Base-by-base conservation (phyloP, 2,888 invertebrate species). In the Steinernema carpocapsae region DNA sequence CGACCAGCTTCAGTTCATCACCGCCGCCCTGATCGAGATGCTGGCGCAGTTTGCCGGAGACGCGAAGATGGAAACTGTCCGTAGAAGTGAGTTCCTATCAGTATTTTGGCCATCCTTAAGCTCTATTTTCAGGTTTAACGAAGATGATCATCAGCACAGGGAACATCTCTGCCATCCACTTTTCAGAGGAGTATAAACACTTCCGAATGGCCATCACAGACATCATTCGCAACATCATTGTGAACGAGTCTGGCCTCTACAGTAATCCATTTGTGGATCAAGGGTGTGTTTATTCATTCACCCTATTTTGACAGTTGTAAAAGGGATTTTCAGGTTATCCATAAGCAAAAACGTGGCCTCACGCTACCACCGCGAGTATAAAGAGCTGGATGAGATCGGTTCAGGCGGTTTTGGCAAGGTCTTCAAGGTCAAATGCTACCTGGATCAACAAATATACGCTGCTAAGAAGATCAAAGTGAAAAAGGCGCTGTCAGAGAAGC, bases 381-480 rank as follows among this genome's bases (percentile, higher is more conserved):
- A 79, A 12, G 82, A 84, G 32, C 14, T 80, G 12, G 42, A 73
- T 43, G 74, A 52, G 6, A 77, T 80, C 59, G 88, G 88, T 0
- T 81, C 79, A 70, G 88, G 88, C 32, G 88, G 88, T 29, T 88
- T 88, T 82, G 88, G 88, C 32, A 83, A 83, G 70, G 88, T 88
- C 0, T 88, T 79, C 74, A 86, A 86, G 85, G 88, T 88, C 75
- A 73, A 59, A 26, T 43, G 87, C 71, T 83, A 85, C 72, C 71
- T 88, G 17, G 88, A 88, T 82, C 86, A 86, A 14, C 82, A 86
- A 72, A 51, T 82, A 22, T 88, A 88, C 84, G 88, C 88, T 7
- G 84, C 88, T 26, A 88, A 88, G 83, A 88, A 88, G 76, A 86
- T 88, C 42, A 80, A 80, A 59, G 86, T 88, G 10, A 72, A 74